Base-by-base conservation (phyloP, 2,113 vertebrate genomes). In the Melanerpes formicivorus region DNA sequence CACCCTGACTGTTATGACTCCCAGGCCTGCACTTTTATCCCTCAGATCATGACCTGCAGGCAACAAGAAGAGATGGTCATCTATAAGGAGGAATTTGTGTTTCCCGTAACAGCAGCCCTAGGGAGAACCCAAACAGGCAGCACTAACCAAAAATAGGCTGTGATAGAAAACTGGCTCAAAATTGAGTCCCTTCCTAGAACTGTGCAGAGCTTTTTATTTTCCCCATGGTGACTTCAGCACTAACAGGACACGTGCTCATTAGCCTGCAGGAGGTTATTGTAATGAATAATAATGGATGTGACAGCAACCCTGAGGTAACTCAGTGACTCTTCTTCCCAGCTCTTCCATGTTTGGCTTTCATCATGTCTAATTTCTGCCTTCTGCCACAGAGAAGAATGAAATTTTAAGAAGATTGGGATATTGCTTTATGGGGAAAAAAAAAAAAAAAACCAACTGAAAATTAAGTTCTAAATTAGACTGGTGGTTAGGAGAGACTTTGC, bases 241-340 rank as follows among this genome's bases (percentile, higher is more conserved):
- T 89, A 69, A 70, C 23, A 63, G 72, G 58, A 90, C 76, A 75
- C 2, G 2, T 80, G 88, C 60, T 86, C 19, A 9, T 90, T 91
- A 80, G 82, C 63, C 87, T 85, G 87, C 54, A 48, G 37, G 69
- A 77, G 52, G n/a, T 82, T 71, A 67, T 60, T 87, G 29, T 77
- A 75, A 78, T 85, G 88, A 85, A 70, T 62, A 69, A 62, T 87
- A 93, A 93, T 75, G 77, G 73, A 90, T 93, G 90, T 93, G 94
- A 93, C 97, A 95, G 94, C 86, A 90, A 91, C 80, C 92, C 88
- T 0, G 56, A 50, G 92, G 93, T 93, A 93, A 93, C 78, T 75
- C 91, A 60, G 93, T 84, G 84, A 66, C 66, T 95, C 73, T 80
- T 90, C 59, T 76, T 93, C 70, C 70, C 3, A 0, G 16, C 54